Conservation (phyloP, 2,888 invertebrate genomes). For the Chromoteleia sp. region DNA sequence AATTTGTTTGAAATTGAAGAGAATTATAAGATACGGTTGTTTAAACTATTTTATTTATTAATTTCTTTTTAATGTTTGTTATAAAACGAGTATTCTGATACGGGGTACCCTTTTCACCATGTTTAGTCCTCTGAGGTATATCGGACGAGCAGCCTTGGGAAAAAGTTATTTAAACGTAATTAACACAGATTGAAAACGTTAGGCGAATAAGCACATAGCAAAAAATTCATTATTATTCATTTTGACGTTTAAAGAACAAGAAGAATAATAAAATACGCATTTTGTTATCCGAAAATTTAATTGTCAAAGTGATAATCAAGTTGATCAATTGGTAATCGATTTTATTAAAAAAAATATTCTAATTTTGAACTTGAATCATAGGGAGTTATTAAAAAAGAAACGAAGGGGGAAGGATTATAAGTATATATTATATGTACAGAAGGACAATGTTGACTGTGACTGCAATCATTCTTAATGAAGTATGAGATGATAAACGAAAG, state of each 20-base stretch:
- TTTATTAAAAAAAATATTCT: conserved; percentile 5
- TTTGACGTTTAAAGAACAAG: no score
- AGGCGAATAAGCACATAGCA: conserved; percentile 42
- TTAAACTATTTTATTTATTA: conserved; percentile 24
- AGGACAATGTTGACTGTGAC: conserved; percentile 82
- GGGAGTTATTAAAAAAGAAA: conserved; percentile 21
- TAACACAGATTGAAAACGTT: conserved; percentile 46
- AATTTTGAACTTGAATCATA: conserved; percentile 34
- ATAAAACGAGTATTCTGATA: conserved; percentile 22
- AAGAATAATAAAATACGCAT: background rate
- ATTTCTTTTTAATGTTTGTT: conserved; percentile 39
- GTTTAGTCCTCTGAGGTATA: conserved; percentile 82
- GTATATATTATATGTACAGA: conserved; percentile 75
- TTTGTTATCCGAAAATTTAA: conserved; percentile 21
- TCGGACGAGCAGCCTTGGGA: conserved; percentile 82
- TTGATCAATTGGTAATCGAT: no score
- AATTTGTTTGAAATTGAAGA: background rate
- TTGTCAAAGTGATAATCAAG: conserved; percentile 11
- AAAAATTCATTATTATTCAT: background rate
- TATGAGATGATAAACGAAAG: conserved; percentile 28
- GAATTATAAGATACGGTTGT: conserved; percentile 7
- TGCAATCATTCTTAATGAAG: conserved; percentile 82
- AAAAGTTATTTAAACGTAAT: conserved; percentile 69
- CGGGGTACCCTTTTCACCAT: conserved; percentile 74
- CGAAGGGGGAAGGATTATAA: conserved; percentile 72